Percentiles rank a stretch among this genome's conserved stretches.
Conservation (phyloP, 2,797 vertebrate species). For the Poecilia wingei region DNA sequence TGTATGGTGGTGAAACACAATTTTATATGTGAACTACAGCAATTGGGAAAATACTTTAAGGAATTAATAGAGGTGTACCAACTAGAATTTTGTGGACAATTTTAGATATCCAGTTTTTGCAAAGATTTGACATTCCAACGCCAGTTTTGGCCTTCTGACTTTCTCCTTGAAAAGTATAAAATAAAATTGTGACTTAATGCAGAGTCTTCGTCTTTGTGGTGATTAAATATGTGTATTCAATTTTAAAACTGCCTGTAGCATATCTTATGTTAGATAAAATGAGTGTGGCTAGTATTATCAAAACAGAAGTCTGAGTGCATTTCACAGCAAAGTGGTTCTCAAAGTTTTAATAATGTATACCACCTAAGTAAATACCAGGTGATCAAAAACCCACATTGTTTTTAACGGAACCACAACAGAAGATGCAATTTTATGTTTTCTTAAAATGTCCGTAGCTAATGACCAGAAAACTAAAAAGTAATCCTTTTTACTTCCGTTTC, state of each 20-base stretch:
- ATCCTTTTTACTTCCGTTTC: neutral
- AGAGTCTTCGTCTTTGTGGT: neutral
- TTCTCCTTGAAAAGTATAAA: neutral
- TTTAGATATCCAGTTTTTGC: neutral
- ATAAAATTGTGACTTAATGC: neutral
- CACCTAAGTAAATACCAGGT: neutral
- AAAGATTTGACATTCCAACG: neutral
- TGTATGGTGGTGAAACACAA: neutral
- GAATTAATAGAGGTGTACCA: neutral
- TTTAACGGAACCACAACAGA: neutral
- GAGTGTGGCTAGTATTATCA: too few species aligned
- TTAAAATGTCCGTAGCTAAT: neutral
- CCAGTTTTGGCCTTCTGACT: neutral
- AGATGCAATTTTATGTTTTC: neutral
- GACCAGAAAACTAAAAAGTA: too few species aligned
- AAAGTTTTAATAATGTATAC: neutral
- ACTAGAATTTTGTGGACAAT: neutral
- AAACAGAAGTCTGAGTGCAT: neutral
- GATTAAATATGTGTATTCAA: neutral
- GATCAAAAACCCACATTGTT: neutral
- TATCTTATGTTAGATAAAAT: neutral
- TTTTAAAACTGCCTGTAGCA: neutral
- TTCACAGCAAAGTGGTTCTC: neutral
- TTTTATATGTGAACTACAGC: neutral
- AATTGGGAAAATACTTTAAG: neutral